Base-by-base conservation (phyloP, 2,888 invertebrate genomes). In the Netelia inedita region DNA sequence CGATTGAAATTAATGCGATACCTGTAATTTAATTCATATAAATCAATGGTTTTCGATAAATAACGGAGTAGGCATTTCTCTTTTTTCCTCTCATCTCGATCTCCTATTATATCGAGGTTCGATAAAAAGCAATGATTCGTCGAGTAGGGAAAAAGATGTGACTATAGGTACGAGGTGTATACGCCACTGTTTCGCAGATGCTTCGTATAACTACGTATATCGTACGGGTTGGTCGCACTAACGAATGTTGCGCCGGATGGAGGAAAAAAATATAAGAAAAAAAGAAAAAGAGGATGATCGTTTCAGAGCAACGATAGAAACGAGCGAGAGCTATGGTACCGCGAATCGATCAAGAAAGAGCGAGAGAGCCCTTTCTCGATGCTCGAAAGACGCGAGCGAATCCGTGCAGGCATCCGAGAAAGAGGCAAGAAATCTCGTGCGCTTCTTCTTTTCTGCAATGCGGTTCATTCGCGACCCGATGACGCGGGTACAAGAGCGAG, bases 221-320 rank as follows among this genome's bases (percentile, higher is more conserved):
- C 66, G 80, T 73, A n/a, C 71, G 55, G 63, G 63, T 59, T 76
- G 61, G 59, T 66, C 61, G 83, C 83, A 79, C 82, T 86, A 85
- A 86, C 85, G 81, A 86, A 85, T 85, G 85, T 83, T 83, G 79
- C 85, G 81, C 69, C 78, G 81, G 65, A 81, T 81, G 65, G 28
- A 78, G 72, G 72, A 66, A 72, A 63, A 53, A 19, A 76, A 78
- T 66, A 43, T 2, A 57, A 68, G 53, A 74, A 28, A 35, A 35
- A 35, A 35, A 3, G 35, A 6, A 3, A 35, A 35, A 35, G 35
- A 35, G 35, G 57, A 68, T 50, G 79, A 65, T 41, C 76, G 83
- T 80, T 76, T 68, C 66, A 69, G 75, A 53, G 79, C 66, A 57
- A 50, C 35, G 61, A 73, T 55, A 55, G 79, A 57, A 59, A 41